phyloP scores from a whole-genome alignment of 37 sponge, comb jelly and placozoan genomes.

The Aplysina aerophoba region DNA sequence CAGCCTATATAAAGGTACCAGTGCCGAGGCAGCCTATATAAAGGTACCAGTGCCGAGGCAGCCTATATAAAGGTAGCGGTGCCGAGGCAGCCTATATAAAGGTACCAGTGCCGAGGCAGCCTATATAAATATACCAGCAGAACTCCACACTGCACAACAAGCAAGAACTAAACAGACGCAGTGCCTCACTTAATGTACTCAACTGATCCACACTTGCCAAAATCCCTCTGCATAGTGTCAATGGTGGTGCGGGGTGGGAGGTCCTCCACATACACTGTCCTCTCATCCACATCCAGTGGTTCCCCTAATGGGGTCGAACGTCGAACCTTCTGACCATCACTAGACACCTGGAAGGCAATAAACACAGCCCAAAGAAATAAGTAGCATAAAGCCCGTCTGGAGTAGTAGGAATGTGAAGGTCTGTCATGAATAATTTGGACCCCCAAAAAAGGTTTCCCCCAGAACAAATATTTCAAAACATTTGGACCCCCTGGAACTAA shows the following conservation, averaged over 20 bases:
- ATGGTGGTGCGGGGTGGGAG: not conserved
- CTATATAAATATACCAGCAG: not conserved
- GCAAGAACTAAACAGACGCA: not conserved
- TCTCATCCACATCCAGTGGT: not conserved
- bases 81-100: conserved; percentile 3
- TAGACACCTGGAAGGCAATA: not conserved
- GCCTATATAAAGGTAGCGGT: no score
- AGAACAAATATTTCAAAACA: no score
- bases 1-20: no score
- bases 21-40: not conserved
- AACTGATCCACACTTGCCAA: not conserved
- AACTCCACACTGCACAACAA: not conserved
- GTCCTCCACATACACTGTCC: conserved; percentile 25
- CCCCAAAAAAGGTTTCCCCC: no score
- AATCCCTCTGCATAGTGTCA: conserved; percentile 1
- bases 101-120: not conserved
- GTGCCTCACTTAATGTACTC: conserved; percentile 8
- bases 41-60: not conserved
- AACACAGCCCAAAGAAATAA: not conserved
- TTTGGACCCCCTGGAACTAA: no score
- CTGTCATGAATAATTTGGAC: no score
- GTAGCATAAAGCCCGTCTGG: not conserved
- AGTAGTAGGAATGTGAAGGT: not conserved
- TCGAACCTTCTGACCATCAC: not conserved
- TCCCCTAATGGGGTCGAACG: not conserved